Evolutionary conservation across 2,797 vertebrate genomes (phyloP).

Genomic region (Champsocephalus esox): DNA sequence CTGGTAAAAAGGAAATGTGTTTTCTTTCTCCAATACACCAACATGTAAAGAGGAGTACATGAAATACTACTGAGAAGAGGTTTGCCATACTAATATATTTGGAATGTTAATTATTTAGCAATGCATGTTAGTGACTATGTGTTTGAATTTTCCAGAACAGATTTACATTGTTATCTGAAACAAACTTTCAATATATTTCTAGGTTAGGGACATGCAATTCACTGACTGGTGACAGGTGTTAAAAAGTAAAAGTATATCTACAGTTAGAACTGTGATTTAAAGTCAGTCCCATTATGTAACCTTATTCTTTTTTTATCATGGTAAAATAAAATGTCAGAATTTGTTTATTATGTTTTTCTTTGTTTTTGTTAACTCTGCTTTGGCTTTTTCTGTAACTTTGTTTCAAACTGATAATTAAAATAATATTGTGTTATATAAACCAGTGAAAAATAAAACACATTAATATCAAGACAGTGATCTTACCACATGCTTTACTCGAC

Average conservation of each 20-base stretch:
- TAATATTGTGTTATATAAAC: slow-evolving; percentile 22
- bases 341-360: slow-evolving; percentile 5
- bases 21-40: not conserved
- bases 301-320: not conserved
- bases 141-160: not conserved
- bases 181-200: not conserved
- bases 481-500: slow-evolving; percentile 20
- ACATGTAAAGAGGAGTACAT: not conserved
- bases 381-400: not conserved
- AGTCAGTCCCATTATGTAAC: not conserved
- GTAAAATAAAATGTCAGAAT: not conserved
- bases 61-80: not conserved
- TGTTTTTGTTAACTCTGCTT: slow-evolving; percentile 12
- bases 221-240: not conserved
- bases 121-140: no score
- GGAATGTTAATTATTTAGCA: not conserved
- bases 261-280: not conserved
- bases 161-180: no score
- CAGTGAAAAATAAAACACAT: slow-evolving; percentile 5
- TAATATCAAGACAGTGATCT: slow-evolving; percentile 5
- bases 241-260: not conserved
- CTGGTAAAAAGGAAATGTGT: not conserved
- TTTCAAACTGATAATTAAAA: slow-evolving; percentile 21
- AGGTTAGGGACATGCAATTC: not conserved
- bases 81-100: slow-evolving; percentile 8